Evolutionary conservation across 2,888 invertebrate species (phyloP).

Genomic region (Malthinus flaveolus): DNA sequence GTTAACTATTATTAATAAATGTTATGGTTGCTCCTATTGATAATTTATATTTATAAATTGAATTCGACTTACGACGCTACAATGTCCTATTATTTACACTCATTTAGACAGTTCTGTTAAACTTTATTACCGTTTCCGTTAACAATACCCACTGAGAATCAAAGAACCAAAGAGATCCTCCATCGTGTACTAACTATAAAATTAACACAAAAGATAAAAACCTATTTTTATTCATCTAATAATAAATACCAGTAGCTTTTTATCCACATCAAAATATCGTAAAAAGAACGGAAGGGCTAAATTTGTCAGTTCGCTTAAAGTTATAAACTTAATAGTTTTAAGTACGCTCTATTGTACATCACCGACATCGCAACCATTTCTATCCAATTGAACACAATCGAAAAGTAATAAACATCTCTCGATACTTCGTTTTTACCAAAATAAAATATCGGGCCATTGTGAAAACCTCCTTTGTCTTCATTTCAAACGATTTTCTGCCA

Average conservation of each 20-base stretch:
- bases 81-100: slow-evolving; percentile 28
- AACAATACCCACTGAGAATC: background rate
- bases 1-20: slow-evolving; percentile 26
- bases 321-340: slow-evolving; percentile 17
- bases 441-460: too few species aligned
- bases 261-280: background rate
- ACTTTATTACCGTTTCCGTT: slow-evolving; percentile 12
- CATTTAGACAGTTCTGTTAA: slow-evolving; percentile 11
- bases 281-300: background rate
- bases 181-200: background rate
- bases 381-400: slow-evolving; percentile 28
- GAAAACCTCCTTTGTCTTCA: too few species aligned
- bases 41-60: slow-evolving; percentile 30
- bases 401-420: slow-evolving; percentile 13
- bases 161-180: background rate
- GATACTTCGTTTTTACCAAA: slow-evolving; percentile 6
- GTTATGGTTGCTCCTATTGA: slow-evolving; percentile 21
- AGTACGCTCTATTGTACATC: slow-evolving; percentile 13
- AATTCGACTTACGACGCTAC: slow-evolving; percentile 31
- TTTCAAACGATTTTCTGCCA: too few species aligned
- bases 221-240: slow-evolving; percentile 6
- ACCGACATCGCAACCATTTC: slow-evolving; percentile 17
- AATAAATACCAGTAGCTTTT: background rate
- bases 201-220: slow-evolving; percentile 8
- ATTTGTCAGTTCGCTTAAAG: slow-evolving; percentile 4